Conservation (phyloP, 2,113 vertebrate species). For the Coptodon rendalli region DNA sequence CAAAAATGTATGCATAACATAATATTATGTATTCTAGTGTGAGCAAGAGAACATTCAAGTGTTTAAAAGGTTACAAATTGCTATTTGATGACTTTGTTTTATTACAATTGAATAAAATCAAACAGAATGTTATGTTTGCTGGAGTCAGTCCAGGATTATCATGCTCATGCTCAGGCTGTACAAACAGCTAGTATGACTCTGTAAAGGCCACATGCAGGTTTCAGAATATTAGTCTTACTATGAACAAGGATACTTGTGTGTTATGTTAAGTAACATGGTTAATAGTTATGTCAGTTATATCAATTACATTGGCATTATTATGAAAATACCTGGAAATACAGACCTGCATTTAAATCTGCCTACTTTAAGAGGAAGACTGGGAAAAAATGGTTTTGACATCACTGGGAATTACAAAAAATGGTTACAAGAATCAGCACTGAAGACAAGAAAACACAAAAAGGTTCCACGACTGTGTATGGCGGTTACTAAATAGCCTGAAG, state of each 20-base stretch:
- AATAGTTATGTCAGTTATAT: constrained; percentile 8
- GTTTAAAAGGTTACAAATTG: constrained; percentile 26
- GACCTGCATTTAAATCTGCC: constrained; percentile 7
- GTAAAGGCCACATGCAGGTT: constrained; percentile 69
- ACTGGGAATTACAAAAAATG: constrained; percentile 20
- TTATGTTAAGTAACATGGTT: constrained; percentile 9
- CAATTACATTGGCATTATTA: constrained; percentile 26
- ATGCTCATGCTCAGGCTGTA: constrained; percentile 65
- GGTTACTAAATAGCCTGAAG: neutral
- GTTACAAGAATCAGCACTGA: constrained; percentile 15
- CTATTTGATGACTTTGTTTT: constrained; percentile 17
- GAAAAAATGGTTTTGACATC: constrained; percentile 45
- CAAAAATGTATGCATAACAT: constrained; percentile 26
- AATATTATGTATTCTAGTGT: neutral
- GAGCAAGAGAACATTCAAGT: constrained; percentile 25
- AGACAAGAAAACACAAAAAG: neutral
- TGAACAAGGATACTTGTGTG: constrained; percentile 6
- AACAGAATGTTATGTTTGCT: constrained; percentile 24
- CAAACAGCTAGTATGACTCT: constrained; percentile 48
- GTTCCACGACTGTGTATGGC: neutral
- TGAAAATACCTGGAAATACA: constrained; percentile 51
- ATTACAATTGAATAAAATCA: constrained; percentile 26
- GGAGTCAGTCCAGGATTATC: constrained; percentile 34
- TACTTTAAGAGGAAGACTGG: constrained; percentile 42
- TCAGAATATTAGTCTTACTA: constrained; percentile 26